These are phyloP conservation scores for Corydoras sp. DNA, from an alignment of 2,113 vertebrate species.

Conservation along the genomic window DNA sequence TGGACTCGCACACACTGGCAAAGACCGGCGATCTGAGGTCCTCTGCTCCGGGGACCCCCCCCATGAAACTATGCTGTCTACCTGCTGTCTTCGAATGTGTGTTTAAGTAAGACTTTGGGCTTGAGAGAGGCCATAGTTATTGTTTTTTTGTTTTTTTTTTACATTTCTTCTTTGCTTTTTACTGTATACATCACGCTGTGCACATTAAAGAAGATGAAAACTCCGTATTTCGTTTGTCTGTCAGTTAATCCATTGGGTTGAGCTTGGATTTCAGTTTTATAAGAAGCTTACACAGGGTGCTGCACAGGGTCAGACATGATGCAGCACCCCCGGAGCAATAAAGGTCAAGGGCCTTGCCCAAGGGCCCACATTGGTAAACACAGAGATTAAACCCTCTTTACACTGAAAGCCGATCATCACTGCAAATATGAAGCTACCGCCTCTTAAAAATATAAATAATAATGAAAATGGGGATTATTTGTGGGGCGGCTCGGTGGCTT, in stretches of 20 bases:
- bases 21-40: constrained; percentile 40
- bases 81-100: constrained; percentile 56
- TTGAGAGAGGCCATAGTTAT: constrained; percentile 41
- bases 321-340: too few relatives aligned
- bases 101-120: constrained; percentile 43
- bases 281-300: background rate
- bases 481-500: too few relatives aligned
- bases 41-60: constrained; percentile 29
- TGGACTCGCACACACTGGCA: constrained; percentile 43
- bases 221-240: constrained; percentile 35
- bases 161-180: constrained; percentile 58
- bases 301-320: too few relatives aligned
- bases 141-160: constrained; percentile 56
- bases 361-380: too few relatives aligned
- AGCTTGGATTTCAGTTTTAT: background rate
- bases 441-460: too few relatives aligned
- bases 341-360: too few relatives aligned
- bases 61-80: constrained; percentile 44
- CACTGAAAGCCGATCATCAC: too few relatives aligned
- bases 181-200: constrained; percentile 67
- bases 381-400: too few relatives aligned
- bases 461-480: too few relatives aligned
- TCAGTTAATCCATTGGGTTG: constrained; percentile 5
- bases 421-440: too few relatives aligned
- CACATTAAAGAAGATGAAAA: constrained; percentile 68